These are phyloP conservation scores for Megathymus violae DNA, from an alignment of 1,140 invertebrate genomes.

Conservation along the genomic window DNA sequence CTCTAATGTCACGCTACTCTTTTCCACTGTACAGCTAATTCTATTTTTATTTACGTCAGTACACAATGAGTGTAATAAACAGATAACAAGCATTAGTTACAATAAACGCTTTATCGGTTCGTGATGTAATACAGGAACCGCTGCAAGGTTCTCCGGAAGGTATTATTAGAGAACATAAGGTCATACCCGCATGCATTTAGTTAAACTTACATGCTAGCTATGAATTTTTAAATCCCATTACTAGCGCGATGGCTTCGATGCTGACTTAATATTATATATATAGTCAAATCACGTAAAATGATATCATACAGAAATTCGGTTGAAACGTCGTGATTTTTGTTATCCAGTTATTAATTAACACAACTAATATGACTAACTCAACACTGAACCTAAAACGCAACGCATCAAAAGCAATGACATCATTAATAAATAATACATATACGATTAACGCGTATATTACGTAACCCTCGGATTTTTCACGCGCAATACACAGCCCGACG, in stretches of 20 bases:
- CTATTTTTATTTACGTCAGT: conserved; percentile 33
- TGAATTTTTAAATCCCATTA: conserved; percentile 55
- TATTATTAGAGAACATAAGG: conserved; percentile 61
- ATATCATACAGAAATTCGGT: conserved; percentile 45
- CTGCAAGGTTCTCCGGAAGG: conserved; percentile 75
- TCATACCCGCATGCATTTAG: conserved; percentile 62
- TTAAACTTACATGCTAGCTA: conserved; percentile 59
- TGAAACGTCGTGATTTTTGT: conserved; percentile 15
- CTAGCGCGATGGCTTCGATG: background rate
- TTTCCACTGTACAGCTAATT: conserved; percentile 31
- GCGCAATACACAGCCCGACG: conserved; percentile 67
- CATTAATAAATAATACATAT: conserved; percentile 17
- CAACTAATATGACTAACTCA: background rate
- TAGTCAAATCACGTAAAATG: conserved; percentile 36
- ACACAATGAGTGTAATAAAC: conserved; percentile 59
- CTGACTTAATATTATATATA: background rate
- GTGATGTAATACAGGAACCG: conserved; percentile 80
- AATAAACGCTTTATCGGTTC: conserved; percentile 62
- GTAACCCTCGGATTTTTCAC: conserved; percentile 71
- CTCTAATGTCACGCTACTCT: conserved; percentile 22
- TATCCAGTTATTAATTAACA: background rate
- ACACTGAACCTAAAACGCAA: background rate
- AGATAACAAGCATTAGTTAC: conserved; percentile 49
- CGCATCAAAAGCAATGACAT: conserved; percentile 24
- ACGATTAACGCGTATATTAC: conserved; percentile 51